phyloP scores from a whole-genome alignment of 2,113 vertebrate species.

The Sterna hirundo region DNA sequence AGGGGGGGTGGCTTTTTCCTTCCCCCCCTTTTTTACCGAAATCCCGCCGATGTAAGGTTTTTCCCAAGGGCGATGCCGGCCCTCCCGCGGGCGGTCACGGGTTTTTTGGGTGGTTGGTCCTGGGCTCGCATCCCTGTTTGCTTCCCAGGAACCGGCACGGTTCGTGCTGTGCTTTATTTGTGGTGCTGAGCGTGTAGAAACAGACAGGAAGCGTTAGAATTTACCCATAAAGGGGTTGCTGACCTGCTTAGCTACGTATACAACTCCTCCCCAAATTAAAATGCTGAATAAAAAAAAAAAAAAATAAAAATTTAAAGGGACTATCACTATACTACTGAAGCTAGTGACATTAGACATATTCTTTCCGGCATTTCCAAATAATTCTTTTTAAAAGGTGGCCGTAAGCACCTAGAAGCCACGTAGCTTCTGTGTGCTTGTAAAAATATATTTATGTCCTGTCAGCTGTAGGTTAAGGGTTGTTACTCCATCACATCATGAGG shows the following conservation, averaged over 20 bases:
- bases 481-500: neutral
- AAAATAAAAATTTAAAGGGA: neutral
- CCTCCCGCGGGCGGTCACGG: rapidly evolving
- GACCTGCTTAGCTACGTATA: neutral
- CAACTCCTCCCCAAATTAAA: neutral
- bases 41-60: neutral
- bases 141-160: neutral
- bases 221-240: neutral
- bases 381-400: neutral
- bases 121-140: neutral
- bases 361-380: neutral
- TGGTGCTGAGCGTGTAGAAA: neutral
- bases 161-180: neutral
- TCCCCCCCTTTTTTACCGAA: neutral
- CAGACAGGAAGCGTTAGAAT: neutral
- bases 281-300: neutral
- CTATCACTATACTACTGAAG: neutral
- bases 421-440: neutral
- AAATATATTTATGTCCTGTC: neutral
- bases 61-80: rapidly evolving
- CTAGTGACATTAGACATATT: neutral
- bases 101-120: neutral
- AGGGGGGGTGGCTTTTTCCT: neutral
- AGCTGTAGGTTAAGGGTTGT: neutral
- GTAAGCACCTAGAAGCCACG: neutral